Percentiles rank a stretch among this genome's conserved stretches.
These are phyloP conservation scores for Chaetura pelagica DNA, from an alignment of 2,113 vertebrate species.

Conservation along the genomic window DNA sequence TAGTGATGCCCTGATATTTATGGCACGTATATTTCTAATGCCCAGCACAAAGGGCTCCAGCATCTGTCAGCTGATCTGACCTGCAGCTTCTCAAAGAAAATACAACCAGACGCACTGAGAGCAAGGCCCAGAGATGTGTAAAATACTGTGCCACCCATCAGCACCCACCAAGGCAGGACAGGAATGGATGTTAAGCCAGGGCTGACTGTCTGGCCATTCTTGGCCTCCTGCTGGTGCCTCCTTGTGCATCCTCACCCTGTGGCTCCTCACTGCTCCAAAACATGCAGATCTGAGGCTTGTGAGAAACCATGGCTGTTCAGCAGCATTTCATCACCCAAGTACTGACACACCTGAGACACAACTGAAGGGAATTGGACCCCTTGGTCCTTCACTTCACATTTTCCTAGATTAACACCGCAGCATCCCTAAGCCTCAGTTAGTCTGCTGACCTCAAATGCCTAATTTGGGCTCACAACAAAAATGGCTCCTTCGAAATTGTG, in stretches of 20 bases:
- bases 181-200: neutral
- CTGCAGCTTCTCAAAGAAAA: neutral
- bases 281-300: rapidly evolving
- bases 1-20: neutral
- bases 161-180: neutral
- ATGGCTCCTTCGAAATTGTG: rapidly evolving
- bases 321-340: neutral
- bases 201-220: neutral
- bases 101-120: neutral
- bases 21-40: slow-evolving; percentile 22
- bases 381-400: neutral
- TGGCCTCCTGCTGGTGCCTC: neutral
- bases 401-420: neutral
- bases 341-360: rapidly evolving
- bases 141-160: neutral
- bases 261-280: neutral
- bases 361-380: no score
- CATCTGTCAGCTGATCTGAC: slow-evolving; percentile 5
- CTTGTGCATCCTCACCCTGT: rapidly evolving
- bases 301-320: neutral
- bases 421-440: neutral
- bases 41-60: neutral
- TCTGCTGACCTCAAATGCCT: neutral
- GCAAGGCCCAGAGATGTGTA: neutral
- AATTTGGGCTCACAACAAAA: neutral